Percentiles rank a stretch among this genome's conserved stretches.
Evolutionary conservation across 1,140 invertebrate genomes (phyloP).

Genomic region (Apis laboriosa): DNA sequence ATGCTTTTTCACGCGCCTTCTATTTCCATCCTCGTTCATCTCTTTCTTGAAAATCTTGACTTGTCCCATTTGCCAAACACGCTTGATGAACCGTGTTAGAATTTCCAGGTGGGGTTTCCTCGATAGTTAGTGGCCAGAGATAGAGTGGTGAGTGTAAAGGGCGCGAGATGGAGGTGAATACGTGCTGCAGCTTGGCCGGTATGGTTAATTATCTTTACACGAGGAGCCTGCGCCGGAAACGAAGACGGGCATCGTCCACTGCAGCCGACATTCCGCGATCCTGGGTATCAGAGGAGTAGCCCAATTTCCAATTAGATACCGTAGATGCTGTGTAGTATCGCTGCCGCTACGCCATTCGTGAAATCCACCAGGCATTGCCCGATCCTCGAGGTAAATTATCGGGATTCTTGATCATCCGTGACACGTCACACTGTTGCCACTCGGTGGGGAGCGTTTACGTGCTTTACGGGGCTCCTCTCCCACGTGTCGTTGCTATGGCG

Average conservation of each 20-base stretch:
- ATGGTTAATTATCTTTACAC: conserved; percentile 66
- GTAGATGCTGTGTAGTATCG: conserved; percentile 37
- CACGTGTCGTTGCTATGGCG: no score
- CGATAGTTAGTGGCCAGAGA: neutral
- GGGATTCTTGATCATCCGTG: conserved; percentile 1
- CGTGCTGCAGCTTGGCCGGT: conserved; percentile 58
- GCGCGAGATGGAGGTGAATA: conserved; percentile 51
- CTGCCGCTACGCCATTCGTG: neutral
- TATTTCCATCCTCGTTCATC: no score
- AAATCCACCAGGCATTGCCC: neutral
- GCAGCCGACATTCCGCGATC: conserved; percentile 51
- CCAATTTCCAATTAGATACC: conserved; percentile 50
- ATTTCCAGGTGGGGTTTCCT: neutral
- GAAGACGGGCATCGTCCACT: conserved; percentile 35
- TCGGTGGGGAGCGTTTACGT: neutral
- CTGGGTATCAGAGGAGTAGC: conserved; percentile 51
- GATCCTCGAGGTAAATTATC: neutral
- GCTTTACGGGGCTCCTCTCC: neutral
- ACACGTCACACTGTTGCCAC: neutral
- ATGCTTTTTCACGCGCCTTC: no score
- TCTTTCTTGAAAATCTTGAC: no score
- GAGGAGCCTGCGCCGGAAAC: conserved; percentile 62
- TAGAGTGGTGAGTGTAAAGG: neutral
- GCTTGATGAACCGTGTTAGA: no score
- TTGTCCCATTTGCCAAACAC: no score